phyloP scores from a whole-genome alignment of 1,140 invertebrate genomes.

The Aplysia californica region DNA sequence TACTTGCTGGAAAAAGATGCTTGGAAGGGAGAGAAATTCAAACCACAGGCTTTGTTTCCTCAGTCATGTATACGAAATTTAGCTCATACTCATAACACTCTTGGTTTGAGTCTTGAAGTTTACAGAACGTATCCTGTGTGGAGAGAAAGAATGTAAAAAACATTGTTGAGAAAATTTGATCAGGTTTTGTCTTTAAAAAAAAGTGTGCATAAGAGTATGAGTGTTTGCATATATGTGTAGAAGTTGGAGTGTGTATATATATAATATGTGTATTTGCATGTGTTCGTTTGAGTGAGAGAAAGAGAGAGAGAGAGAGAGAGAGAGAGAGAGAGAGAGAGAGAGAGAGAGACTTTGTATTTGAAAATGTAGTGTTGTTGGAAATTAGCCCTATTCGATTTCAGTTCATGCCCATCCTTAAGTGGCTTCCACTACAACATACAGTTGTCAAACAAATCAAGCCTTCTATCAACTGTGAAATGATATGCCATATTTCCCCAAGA shows the following conservation, averaged over 20 bases:
- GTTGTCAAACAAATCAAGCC: too few species aligned
- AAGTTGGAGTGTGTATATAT: too few species aligned
- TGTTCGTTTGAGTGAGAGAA: neutral
- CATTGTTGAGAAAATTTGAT: too few species aligned
- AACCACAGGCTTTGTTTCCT: neutral
- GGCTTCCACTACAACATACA: too few species aligned
- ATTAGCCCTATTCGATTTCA: too few species aligned
- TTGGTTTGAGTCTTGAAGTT: neutral
- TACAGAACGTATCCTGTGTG: neutral
- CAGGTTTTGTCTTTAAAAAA: too few species aligned
- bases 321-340: neutral
- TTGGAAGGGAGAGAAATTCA: neutral
- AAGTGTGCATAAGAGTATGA: too few species aligned
- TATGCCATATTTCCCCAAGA: too few species aligned
- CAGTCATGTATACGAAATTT: neutral
- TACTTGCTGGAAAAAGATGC: neutral
- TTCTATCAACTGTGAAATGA: too few species aligned
- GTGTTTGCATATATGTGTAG: too few species aligned
- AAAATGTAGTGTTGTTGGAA: neutral
- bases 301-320: constrained; percentile 5
- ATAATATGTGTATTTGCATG: neutral
- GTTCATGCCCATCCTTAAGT: too few species aligned
- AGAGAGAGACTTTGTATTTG: neutral
- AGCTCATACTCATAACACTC: neutral
- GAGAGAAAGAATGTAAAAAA: neutral